Base-by-base conservation (phyloP, 1,140 invertebrate species). In the Zaprionus lachaisei region DNA sequence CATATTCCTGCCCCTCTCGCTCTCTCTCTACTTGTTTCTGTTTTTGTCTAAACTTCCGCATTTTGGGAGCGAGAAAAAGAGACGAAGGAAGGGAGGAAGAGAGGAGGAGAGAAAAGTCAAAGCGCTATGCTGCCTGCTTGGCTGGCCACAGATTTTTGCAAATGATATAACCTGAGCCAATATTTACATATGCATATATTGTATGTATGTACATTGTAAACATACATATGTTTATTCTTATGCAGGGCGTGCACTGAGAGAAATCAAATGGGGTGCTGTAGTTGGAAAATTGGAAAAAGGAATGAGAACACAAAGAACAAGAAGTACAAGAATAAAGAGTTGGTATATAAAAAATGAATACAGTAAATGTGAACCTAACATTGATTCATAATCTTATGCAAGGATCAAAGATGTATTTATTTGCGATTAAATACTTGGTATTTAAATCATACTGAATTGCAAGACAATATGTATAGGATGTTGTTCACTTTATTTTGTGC, bases 81-180 rank as follows among this genome's bases (percentile, higher is more conserved):
- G 41, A 44, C 69, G 72, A 69, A 68, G 57, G n/a, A n/a, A n/a
- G 57, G 17, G 5, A 20, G 28, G 34, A 1, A 20, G 34, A 4
- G 41, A 15, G 37, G 4, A 1, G 41, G 20, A 9, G 31, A 69
- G 73, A 82, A 70, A 83, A 84, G 81, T 69, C 75, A 71, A 78
- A 74, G 69, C 65, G 49, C 68, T 80, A 80, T 83, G 73, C 44
- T 37, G 55, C 22, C 64, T 65, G 83, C 84, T 75, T 83, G 67
- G 83, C 77, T 75, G 74, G 84, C 78, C 83, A 80, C 81, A 87
- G 83, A 87, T 87, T 89, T 80, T 83, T 72, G 62, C 84, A 78
- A 79, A 83, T 75, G 85, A 87, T 87, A 87, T 82, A 87, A 87
- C 68, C 82, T 72, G 54, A 79, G 81, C 81, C 84, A 87, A 87